Percentiles rank a stretch among this genome's conserved stretches.
phyloP scores from a whole-genome alignment of 2,113 vertebrate genomes.

The Morone chrysops region DNA sequence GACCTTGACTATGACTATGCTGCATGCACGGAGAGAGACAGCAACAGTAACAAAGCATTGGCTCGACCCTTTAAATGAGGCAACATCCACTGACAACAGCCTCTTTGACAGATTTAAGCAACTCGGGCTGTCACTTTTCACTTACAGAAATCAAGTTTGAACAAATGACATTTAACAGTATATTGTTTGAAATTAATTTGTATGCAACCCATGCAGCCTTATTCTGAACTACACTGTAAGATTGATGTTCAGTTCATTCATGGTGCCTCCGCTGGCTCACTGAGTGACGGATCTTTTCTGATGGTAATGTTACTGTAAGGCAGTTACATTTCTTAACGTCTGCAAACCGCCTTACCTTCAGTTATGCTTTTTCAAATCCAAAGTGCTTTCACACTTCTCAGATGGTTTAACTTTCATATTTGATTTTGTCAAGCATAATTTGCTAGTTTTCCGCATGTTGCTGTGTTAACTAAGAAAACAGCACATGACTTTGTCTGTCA shows the following conservation, averaged over 20 bases:
- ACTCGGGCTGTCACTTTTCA: not conserved
- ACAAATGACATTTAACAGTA: not conserved
- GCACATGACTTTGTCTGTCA: too few relatives aligned
- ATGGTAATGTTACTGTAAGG: not conserved
- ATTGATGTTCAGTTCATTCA: constrained; percentile 12
- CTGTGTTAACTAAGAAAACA: too few relatives aligned
- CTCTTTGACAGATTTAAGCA: not conserved
- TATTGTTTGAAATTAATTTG: not conserved
- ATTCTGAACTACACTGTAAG: not conserved
- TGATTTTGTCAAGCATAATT: not conserved
- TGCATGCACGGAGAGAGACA: not conserved
- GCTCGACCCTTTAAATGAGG: constrained; percentile 29
- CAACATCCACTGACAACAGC: not conserved
- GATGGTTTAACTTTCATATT: too few relatives aligned
- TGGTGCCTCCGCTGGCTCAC: not conserved
- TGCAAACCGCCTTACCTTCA: not conserved
- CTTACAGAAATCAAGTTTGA: not conserved
- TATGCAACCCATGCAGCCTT: not conserved
- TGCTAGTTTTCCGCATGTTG: too few relatives aligned
- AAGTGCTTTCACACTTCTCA: not conserved
- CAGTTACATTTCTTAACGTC: not conserved
- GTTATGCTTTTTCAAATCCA: not conserved
- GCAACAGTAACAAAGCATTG: constrained; percentile 7
- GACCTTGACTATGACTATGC: constrained; percentile 62
- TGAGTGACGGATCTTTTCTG: not conserved